Conservation (phyloP, 2,113 vertebrate genomes). For the Serranochromis macrocephalus region DNA sequence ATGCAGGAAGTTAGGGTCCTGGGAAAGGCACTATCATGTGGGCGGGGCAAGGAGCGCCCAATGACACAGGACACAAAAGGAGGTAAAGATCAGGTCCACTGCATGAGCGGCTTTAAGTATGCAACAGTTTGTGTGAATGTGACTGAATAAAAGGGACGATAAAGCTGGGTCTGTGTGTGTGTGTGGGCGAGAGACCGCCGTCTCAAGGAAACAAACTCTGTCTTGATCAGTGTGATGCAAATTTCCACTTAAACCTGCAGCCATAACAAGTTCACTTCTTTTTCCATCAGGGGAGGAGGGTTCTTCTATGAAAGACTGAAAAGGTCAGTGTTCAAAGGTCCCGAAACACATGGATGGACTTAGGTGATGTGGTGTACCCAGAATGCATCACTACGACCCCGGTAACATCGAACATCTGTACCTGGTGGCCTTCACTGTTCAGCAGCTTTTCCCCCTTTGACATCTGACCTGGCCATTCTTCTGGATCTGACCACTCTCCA, state of each 20-base stretch:
- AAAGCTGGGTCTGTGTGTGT: not conserved
- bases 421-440: slow-evolving; percentile 52
- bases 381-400: slow-evolving; percentile 55
- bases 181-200: not conserved
- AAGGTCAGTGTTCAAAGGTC: slow-evolving; percentile 37
- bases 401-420: slow-evolving; percentile 69
- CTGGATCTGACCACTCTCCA: slow-evolving; percentile 22
- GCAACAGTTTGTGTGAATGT: slow-evolving; percentile 38
- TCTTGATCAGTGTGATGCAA: slow-evolving; percentile 11
- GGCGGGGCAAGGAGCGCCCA: slow-evolving; percentile 60
- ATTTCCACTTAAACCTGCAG: not conserved
- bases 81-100: slow-evolving; percentile 61
- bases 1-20: slow-evolving; percentile 71
- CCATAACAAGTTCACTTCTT: not conserved
- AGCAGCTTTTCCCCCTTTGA: slow-evolving; percentile 47
- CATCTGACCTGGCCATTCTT: slow-evolving; percentile 38
- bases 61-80: slow-evolving; percentile 61
- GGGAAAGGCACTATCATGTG: slow-evolving; percentile 68
- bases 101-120: slow-evolving; percentile 26
- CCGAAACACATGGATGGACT: slow-evolving; percentile 51
- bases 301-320: slow-evolving; percentile 2
- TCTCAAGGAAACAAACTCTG: not conserved
- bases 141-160: not conserved
- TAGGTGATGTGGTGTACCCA: slow-evolving; percentile 39
- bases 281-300: not conserved